Evolutionary conservation across 1,140 invertebrate genomes (phyloP), one percentile per base, ranked within the genome.

Genomic region (Drosophila kurseongensis): DNA sequence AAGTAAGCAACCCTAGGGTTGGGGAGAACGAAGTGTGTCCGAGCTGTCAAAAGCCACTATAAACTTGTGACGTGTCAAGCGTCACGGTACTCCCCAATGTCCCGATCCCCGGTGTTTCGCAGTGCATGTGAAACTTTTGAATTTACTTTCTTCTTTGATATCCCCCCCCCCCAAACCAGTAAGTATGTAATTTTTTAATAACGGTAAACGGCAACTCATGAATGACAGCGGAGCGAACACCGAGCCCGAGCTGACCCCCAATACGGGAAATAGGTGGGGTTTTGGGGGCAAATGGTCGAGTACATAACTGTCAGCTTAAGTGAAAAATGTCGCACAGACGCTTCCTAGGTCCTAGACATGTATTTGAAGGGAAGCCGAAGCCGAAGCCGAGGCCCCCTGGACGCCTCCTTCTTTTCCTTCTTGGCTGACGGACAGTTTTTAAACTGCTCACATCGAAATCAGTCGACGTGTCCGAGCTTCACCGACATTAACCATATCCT

Each of bases 11-110:
- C 18, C 29, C 58, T 9, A 67, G 60, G 42, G 78, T 75, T 54
- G 45, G 69, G 66, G 29, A 78, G 32, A 61, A 54, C 62, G 55
- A 88, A 86, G 82, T 90, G 73, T 90, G 90, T 88, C 86, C 86
- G 69, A 79, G 83, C 86, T 91, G 90, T 91, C 90, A 91, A 83
- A 91, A 90, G 90, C 88, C 90, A 91, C 90, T 89, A 90, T 91
- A 90, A 91, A 91, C 90, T 91, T 90, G 83, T 91, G 90, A 90
- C 78, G 83, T 89, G 86, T 89, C 80, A 83, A 88, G 72, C 76
- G 84, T 89, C 83, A 80, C 75, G 80, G 83, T 75, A 77, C 76
- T 77, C 58, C 79, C 78, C 61, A 81, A 73, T 54, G 54, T 45
- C 51, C 44, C 27, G 29, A 32, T 35, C 48, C 48, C 29, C 48